phyloP scores from a whole-genome alignment of 2,888 invertebrate genomes.

The Lysandra bellargus region DNA sequence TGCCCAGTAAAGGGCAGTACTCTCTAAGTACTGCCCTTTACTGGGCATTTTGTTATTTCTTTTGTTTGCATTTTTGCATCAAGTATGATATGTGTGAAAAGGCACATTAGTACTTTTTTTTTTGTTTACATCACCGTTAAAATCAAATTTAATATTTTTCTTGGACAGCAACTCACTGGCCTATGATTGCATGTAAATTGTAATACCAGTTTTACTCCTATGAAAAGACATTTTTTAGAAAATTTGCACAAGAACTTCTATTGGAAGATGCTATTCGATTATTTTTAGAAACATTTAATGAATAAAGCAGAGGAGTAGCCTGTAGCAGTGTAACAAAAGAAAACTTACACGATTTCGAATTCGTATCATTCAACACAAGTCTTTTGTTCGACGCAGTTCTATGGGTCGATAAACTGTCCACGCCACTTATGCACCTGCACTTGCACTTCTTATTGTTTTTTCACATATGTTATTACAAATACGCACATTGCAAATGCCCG shows the following conservation, averaged over 20 bases:
- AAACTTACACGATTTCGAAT: slow-evolving; percentile 57
- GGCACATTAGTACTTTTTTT: too few species aligned
- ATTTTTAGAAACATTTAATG: neutral
- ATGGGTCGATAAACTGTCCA: slow-evolving; percentile 41
- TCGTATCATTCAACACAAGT: slow-evolving; percentile 62
- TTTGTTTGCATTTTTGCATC: too few species aligned
- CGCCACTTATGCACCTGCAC: slow-evolving; percentile 34
- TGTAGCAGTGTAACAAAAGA: slow-evolving; percentile 43
- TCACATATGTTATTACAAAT: slow-evolving; percentile 53
- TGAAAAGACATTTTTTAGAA: neutral
- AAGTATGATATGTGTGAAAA: too few species aligned
- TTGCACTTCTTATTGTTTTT: slow-evolving; percentile 45
- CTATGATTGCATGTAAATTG: neutral
- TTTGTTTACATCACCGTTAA: too few species aligned
- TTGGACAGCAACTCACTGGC: too few species aligned
- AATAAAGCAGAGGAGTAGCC: slow-evolving; percentile 24
- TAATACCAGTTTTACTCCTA: too few species aligned
- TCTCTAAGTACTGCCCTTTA: too few species aligned
- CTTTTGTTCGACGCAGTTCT: slow-evolving; percentile 40
- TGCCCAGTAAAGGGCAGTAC: too few species aligned
- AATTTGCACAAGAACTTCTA: neutral
- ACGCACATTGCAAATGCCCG: slow-evolving; percentile 58
- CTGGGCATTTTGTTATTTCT: too few species aligned
- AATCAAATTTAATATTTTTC: too few species aligned
- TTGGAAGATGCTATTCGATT: neutral